Percentiles rank a stretch among this genome's conserved stretches.
These are phyloP conservation scores for Brenthis ino DNA, from an alignment of 2,888 invertebrate genomes.

Conservation along the genomic window DNA sequence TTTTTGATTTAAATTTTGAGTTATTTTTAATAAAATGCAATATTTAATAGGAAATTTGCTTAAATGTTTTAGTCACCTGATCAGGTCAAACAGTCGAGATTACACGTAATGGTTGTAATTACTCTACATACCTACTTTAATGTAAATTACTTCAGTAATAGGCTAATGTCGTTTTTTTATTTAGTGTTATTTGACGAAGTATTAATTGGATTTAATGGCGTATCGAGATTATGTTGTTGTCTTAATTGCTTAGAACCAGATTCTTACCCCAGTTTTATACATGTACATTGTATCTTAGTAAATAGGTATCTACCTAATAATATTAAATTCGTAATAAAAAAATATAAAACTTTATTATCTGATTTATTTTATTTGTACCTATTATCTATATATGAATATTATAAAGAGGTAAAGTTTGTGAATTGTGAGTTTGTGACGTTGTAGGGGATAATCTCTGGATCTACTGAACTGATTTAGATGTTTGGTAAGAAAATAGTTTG, in stretches of 20 bases:
- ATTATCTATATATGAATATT: too few species aligned
- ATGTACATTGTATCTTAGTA: neutral
- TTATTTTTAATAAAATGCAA: too few species aligned
- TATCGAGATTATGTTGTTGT: neutral
- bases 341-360: too few species aligned
- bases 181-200: neutral
- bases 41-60: too few species aligned
- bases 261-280: neutral
- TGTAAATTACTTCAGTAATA: constrained; percentile 14
- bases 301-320: neutral
- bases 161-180: constrained; percentile 15
- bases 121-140: constrained; percentile 15
- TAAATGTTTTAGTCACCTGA: constrained; percentile 14
- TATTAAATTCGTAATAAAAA: too few species aligned
- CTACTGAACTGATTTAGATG: too few species aligned
- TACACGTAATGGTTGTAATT: constrained; percentile 27
- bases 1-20: too few species aligned
- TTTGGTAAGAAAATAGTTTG: too few species aligned
- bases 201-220: constrained; percentile 7
- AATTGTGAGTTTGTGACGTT: too few species aligned
- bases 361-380: too few species aligned
- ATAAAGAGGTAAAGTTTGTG: too few species aligned
- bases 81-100: constrained; percentile 24
- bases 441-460: too few species aligned
- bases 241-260: neutral